Evolutionary conservation across 2,113 vertebrate species (phyloP).

Genomic region (Ceyx melanurus): DNA sequence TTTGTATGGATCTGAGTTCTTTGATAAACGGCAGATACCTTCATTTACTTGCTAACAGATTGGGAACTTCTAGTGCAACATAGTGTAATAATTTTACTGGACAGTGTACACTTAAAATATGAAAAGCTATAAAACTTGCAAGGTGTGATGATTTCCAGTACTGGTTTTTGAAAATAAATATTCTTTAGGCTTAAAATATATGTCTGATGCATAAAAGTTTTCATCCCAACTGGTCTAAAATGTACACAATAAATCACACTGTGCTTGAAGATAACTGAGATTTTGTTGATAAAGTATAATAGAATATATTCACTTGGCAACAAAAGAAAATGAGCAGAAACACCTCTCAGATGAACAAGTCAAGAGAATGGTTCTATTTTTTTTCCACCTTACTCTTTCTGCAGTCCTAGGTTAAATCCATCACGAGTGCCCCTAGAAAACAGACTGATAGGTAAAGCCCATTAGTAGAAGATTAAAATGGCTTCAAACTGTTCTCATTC

Average conservation of each 20-base stretch:
- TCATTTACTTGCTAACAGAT: constrained; percentile 16
- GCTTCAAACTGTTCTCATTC: constrained; percentile 63
- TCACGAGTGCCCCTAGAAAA: constrained; percentile 34
- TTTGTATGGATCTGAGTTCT: background rate
- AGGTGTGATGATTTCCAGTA: background rate
- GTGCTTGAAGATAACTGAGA: constrained; percentile 53
- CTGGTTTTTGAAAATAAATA: constrained; percentile 24
- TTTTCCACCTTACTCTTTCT: background rate
- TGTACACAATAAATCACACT: constrained; percentile 36
- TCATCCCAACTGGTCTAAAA: constrained; percentile 34
- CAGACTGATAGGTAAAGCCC: constrained; percentile 23
- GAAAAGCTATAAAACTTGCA: background rate
- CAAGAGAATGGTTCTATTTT: background rate
- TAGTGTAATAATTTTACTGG: constrained; percentile 20
- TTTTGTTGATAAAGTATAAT: constrained; percentile 53
- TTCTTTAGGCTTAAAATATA: background rate
- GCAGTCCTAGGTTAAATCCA: constrained; percentile 13
- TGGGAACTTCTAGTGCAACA: background rate
- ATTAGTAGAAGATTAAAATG: constrained; percentile 54
- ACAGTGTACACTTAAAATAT: background rate
- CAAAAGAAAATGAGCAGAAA: constrained; percentile 46
- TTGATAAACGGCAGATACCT: background rate
- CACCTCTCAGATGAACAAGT: constrained; percentile 29
- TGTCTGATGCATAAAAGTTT: constrained; percentile 39
- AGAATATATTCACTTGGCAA: constrained; percentile 58